Conservation (phyloP, 2,888 invertebrate genomes). For the Conus canariensis region DNA sequence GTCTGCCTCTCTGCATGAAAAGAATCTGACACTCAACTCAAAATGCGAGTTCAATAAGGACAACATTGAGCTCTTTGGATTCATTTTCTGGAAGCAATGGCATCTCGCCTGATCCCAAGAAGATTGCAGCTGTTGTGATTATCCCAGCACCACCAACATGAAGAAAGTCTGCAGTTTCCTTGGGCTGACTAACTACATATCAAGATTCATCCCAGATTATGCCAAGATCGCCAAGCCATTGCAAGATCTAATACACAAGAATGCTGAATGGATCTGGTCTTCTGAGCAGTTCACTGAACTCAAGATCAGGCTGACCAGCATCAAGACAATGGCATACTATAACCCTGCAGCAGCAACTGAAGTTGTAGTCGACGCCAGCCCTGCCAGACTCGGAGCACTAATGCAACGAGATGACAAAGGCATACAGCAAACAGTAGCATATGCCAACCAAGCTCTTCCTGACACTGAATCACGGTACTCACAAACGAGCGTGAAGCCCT, state of each 20-base stretch:
- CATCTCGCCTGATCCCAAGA: neutral
- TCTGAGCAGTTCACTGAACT: slow-evolving; percentile 49
- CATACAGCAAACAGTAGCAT: neutral
- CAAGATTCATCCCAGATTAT: neutral
- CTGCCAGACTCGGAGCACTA: neutral
- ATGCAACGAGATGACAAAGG: neutral
- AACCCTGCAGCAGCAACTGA: slow-evolving; percentile 55
- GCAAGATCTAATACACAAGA: neutral
- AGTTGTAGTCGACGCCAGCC: slow-evolving; percentile 4
- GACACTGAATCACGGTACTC: neutral
- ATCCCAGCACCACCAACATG: neutral
- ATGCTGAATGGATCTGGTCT: slow-evolving; percentile 49
- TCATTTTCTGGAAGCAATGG: neutral
- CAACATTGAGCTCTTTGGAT: neutral
- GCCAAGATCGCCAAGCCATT: neutral
- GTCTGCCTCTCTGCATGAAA: neutral
- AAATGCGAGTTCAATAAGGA: neutral
- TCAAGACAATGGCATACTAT: slow-evolving; percentile 51
- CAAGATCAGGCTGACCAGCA: slow-evolving; percentile 46
- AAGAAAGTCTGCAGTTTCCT: neutral
- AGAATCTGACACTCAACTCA: neutral
- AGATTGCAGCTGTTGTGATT: neutral
- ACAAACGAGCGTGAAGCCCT: neutral
- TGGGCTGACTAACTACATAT: neutral
- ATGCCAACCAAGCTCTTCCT: neutral